A percentile compares a stretch with the other conserved stretches of the same genome.
These are phyloP conservation scores for Lepus europaeus DNA, from an alignment of 2,113 vertebrate species.

Conservation along the genomic window DNA sequence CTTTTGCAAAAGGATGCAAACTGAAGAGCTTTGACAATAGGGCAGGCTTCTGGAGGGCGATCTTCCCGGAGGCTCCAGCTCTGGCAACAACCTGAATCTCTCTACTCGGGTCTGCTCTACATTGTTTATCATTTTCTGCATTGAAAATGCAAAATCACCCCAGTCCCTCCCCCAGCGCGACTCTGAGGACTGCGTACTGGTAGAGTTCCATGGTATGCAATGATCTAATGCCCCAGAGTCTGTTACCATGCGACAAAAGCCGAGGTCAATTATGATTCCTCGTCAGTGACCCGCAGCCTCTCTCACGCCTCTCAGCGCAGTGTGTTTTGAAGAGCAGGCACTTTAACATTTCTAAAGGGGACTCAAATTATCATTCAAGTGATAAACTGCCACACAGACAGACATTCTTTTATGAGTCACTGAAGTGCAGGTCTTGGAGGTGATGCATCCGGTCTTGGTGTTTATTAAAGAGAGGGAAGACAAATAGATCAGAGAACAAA, in stretches of 20 bases:
- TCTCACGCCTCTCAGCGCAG: conserved; percentile 10
- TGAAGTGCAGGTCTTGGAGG: conserved; percentile 72
- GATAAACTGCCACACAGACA: conserved; percentile 66
- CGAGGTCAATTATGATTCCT: conserved; percentile 61
- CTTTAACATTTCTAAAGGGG: conserved; percentile 70
- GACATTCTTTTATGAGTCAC: conserved; percentile 68
- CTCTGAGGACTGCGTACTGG: conserved; percentile 37
- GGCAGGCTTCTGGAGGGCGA: not conserved
- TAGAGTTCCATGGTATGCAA: not conserved
- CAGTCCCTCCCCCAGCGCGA: not conserved
- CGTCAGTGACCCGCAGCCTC: conserved; percentile 55
- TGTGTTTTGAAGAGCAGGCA: conserved; percentile 73
- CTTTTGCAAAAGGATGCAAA: conserved; percentile 55
- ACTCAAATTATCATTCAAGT: conserved; percentile 72
- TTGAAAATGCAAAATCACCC: conserved; percentile 20
- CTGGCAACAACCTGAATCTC: not conserved
- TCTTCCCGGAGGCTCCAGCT: not conserved
- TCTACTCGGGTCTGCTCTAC: not conserved
- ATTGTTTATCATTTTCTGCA: conserved; percentile 56
- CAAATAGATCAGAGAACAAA: conserved; percentile 73
- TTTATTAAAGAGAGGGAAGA: conserved; percentile 80
- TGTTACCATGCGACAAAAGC: conserved; percentile 68
- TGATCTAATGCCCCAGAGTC: conserved; percentile 58
- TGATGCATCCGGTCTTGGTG: conserved; percentile 61
- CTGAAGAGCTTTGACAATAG: conserved; percentile 29